Conservation (phyloP, 2,888 invertebrate genomes). For the Cantharis lateralis region DNA sequence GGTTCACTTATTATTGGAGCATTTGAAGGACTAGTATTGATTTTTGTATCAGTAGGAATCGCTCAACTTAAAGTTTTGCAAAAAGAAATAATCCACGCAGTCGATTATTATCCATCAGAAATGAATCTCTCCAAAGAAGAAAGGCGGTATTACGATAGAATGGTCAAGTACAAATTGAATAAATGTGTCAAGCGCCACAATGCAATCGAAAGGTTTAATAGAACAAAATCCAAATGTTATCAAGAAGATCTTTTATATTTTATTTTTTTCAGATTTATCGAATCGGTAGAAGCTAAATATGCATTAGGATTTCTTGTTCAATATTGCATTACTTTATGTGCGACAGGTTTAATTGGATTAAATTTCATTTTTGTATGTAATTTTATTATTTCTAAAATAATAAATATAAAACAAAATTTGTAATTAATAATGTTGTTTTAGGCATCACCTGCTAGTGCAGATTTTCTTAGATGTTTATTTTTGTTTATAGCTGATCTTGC, state of each 20-base stretch:
- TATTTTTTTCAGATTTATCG: neutral
- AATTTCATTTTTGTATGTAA: neutral
- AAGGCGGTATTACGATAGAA: neutral
- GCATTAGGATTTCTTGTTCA: neutral
- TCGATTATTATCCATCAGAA: neutral
- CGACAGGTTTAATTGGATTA: neutral
- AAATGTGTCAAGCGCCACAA: neutral
- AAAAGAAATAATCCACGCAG: neutral
- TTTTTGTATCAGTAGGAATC: neutral
- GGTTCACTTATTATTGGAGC: neutral
- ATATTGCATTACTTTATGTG: neutral
- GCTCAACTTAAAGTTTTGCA: neutral
- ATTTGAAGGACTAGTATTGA: neutral
- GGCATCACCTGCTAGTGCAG: neutral
- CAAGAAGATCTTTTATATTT: fast-evolving
- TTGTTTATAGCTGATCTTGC: neutral
- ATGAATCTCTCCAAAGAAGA: neutral
- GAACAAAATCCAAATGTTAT: neutral
- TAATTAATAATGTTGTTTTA: neutral
- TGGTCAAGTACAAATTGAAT: neutral
- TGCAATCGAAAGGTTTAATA: neutral
- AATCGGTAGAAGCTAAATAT: neutral
- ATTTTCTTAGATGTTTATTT: neutral
- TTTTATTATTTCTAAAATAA: no score
- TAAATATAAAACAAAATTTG: no score